Evolutionary conservation across 2,797 vertebrate species (phyloP), one percentile per base, ranked within the genome.

Genomic region (Eulemur albifrons): DNA sequence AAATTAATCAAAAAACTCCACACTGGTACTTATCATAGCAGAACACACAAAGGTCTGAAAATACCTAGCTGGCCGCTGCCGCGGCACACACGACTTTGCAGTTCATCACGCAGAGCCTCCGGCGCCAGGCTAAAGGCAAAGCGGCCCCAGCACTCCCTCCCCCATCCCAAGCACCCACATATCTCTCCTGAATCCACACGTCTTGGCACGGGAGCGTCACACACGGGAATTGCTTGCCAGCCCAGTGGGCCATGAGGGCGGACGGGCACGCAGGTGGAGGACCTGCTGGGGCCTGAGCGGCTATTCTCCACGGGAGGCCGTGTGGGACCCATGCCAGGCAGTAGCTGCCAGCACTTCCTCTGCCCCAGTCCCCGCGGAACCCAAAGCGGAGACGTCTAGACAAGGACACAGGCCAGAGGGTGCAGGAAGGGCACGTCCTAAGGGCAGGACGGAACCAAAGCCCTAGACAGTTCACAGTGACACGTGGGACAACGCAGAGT

Each of bases 31-130:
- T 97, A 94, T 94, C 95, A 97, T 67, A 96, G 96, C 95, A 97
- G 95, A 95, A 96, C 95, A 77, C 50, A 88, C 90, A 96, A 98
- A 93, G 32, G 97, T 88, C 96, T 92, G 92, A 93, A 96, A 97
- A 97, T 95, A 97, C 54, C 98, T 97, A 96, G 97, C 95, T 96
- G 96, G 98, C 96, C 97, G 96, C 98, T 96, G 97, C 97, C 96
- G 2, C 3, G 94, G 95, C 32, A 97, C 14, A 0, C 90, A 90
- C 82, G 96, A 97, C 97, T 97, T 97, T 95, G 69, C 82, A 94
- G 96, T 4, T 93, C 97, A 95, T 95, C 96, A 97, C 96, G 97
- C 96, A 17, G 82, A 98, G 98, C 97, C 96, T 97, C 95, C 92
- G 79, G 96, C 98, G 97, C 89, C 96, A 92, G 97, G 97, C 75